A percentile compares a stretch with the other conserved stretches of the same genome.
phyloP scores from a whole-genome alignment of 2,888 invertebrate genomes.

The Mesochorus sp. region DNA sequence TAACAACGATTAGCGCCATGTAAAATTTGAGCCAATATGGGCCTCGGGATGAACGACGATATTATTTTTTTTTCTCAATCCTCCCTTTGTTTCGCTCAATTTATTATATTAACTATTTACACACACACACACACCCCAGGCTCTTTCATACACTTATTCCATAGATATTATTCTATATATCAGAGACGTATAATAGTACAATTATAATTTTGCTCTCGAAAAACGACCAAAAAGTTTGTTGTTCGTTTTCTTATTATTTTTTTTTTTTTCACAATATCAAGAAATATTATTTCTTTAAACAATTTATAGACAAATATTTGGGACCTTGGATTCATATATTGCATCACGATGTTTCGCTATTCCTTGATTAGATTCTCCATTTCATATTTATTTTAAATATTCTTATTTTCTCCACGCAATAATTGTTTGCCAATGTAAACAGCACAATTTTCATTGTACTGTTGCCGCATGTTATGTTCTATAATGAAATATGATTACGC shows the following conservation, averaged over 20 bases:
- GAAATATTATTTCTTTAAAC: too few relatives aligned
- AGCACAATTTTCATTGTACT: too few relatives aligned
- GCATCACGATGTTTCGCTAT: too few relatives aligned
- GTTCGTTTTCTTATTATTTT: too few relatives aligned
- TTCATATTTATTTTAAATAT: too few relatives aligned
- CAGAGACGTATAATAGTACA: not conserved
- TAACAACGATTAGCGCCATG: constrained; percentile 46
- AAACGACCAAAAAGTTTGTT: constrained; percentile 23
- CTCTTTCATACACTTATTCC: constrained; percentile 8
- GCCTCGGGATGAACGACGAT: constrained; percentile 41
- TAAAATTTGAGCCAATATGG: constrained; percentile 57
- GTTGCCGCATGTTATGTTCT: too few relatives aligned
- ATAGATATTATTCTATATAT: constrained; percentile 23
- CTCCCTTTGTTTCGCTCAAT: constrained; percentile 21
- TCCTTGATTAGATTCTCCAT: too few relatives aligned
- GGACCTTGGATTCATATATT: too few relatives aligned
- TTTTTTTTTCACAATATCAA: too few relatives aligned
- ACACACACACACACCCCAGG: constrained; percentile 5
- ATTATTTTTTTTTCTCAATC: constrained; percentile 31
- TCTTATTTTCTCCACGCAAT: too few relatives aligned
- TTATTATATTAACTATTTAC: constrained; percentile 49
- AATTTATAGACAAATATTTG: too few relatives aligned
- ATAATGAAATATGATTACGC: constrained; percentile 42
- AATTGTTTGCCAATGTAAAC: too few relatives aligned
- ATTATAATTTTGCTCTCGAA: constrained; percentile 48